Conservation (phyloP, 2,888 invertebrate genomes). For the Cantharis flavilabris region DNA sequence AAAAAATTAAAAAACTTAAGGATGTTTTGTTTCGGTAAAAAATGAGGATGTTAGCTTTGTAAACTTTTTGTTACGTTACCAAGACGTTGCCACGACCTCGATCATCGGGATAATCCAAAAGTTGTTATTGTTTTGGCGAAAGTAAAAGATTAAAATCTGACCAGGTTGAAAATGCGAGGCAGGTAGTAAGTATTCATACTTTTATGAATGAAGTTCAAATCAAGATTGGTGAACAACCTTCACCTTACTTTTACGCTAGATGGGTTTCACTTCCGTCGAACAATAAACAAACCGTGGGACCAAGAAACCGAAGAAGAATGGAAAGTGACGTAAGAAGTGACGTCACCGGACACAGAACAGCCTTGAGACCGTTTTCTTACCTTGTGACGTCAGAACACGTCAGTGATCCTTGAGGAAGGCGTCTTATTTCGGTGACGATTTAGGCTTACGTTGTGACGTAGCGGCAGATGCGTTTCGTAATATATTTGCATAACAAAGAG, state of each 20-base stretch:
- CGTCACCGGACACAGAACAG: constrained; percentile 53
- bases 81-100: neutral
- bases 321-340: constrained; percentile 40
- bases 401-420: constrained; percentile 31
- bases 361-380: constrained; percentile 56
- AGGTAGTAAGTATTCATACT: constrained; percentile 1
- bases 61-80: neutral
- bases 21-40: neutral
- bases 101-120: neutral
- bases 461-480: constrained; percentile 50
- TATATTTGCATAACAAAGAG: constrained; percentile 54
- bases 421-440: constrained; percentile 31
- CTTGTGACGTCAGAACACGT: constrained; percentile 40
- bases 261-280: constrained; percentile 15
- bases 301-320: constrained; percentile 22
- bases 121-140: neutral
- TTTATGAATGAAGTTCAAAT: neutral
- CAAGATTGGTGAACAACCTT: constrained; percentile 18
- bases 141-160: neutral
- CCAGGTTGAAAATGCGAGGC: neutral
- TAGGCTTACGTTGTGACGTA: constrained; percentile 28
- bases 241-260: constrained; percentile 23
- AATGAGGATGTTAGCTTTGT: neutral
- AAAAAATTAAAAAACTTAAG: neutral
- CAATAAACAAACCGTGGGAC: constrained; percentile 6